phyloP scores from a whole-genome alignment of 2,888 invertebrate genomes.

The Nineta flava region DNA sequence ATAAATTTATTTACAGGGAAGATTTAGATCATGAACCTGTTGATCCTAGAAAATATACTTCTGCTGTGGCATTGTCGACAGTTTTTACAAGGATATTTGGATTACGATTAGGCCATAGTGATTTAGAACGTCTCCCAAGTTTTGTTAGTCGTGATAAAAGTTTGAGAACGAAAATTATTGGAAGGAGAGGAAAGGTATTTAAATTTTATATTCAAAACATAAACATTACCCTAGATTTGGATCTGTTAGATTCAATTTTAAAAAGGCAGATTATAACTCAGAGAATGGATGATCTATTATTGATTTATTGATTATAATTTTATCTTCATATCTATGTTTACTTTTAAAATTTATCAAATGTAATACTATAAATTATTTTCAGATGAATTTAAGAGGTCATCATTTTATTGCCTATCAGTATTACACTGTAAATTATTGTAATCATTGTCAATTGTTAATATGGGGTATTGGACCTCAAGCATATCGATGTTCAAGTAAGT shows the following conservation, averaged over 20 bases:
- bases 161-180: constrained; percentile 49
- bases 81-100: constrained; percentile 64
- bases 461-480: constrained; percentile 96
- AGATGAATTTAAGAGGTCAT: constrained; percentile 75
- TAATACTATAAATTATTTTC: too few species aligned
- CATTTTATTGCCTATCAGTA: constrained; percentile 79
- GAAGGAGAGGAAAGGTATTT: constrained; percentile 45
- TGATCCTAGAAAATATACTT: constrained; percentile 46
- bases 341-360: neutral
- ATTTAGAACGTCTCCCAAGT: constrained; percentile 61
- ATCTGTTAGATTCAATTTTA: too few species aligned
- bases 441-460: constrained; percentile 81
- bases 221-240: too few species aligned
- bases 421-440: constrained; percentile 79
- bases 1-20: constrained; percentile 26
- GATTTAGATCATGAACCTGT: constrained; percentile 45
- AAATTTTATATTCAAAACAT: too few species aligned
- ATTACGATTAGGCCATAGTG: constrained; percentile 39
- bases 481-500: constrained; percentile 80
- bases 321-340: neutral
- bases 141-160: constrained; percentile 77
- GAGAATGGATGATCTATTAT: neutral
- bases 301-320: neutral
- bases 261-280: too few species aligned
- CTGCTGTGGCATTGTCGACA: constrained; percentile 65